Base-by-base conservation (phyloP, 1,140 invertebrate species). In the Drosophila nasuta region DNA sequence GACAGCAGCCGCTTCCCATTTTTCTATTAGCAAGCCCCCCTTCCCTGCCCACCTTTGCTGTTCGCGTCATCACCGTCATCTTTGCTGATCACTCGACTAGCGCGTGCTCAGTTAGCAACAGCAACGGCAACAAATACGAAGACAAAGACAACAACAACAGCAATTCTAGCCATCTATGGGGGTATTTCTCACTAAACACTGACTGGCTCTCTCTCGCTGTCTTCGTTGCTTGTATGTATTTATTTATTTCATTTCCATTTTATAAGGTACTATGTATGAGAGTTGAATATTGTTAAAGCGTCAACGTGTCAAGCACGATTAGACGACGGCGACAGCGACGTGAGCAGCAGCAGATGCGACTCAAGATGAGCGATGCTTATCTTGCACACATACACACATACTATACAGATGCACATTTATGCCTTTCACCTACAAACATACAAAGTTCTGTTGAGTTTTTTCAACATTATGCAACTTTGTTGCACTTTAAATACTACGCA, bases 141-240 rank as follows among this genome's bases (percentile, higher is more conserved):
- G 46, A 33, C 33, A 25, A 7, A 25, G 46, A 28, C 45, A 62
- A 41, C 48, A 78, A 68, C 13, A 41, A 41, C 20, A 58, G 69
- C 52, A 43, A 82, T 80, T 82, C 80, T 80, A 77, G 67, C 82
- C 77, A 87, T 88, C 68, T 87, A 77, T 80, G 66, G 82, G 43
- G 43, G 45, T 57, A 51, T 58, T 28, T 63, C 38, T 75, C 41
- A 43, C 7, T 10, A 38, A 33, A 6, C 35, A 51, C 5, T 25
- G 38, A 56, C 20, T 56, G 13, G 56, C 25, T 51, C 28, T 59
- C 35, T 5, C 6, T 56, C 5, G 33, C 33, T 73, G 20, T 38
- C 17, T 15, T 7, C 41, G 25, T 65, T 25, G 20, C 20, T 5
- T 80, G 49, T 77, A 35, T 81, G 49, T 77, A 35, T 81, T 75